phyloP scores from a whole-genome alignment of 2,113 vertebrate genomes.

The Trinectes maculatus region DNA sequence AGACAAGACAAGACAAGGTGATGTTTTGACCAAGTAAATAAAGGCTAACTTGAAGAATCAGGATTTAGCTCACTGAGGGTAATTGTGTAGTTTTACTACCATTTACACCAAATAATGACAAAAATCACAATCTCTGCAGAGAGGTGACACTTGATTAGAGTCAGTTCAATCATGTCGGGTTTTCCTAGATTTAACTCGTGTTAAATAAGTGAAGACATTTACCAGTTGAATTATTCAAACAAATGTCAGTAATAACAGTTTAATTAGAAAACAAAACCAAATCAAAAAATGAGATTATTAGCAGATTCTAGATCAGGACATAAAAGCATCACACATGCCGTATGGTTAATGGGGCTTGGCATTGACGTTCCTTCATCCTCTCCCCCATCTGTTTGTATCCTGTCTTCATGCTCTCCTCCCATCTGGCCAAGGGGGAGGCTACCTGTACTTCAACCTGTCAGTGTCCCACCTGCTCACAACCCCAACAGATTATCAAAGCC shows the following conservation, averaged over 20 bases:
- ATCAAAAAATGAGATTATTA: not conserved
- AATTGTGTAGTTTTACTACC: too few relatives aligned
- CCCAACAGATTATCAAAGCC: slow-evolving; percentile 49
- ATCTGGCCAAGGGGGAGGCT: slow-evolving; percentile 19
- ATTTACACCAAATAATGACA: too few relatives aligned
- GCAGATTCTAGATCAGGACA: not conserved
- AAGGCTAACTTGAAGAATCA: too few relatives aligned
- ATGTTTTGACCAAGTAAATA: too few relatives aligned
- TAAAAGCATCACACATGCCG: slow-evolving; percentile 11
- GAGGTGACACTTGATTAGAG: too few relatives aligned
- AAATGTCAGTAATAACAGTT: too few relatives aligned
- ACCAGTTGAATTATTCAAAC: too few relatives aligned
- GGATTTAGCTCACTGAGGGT: too few relatives aligned
- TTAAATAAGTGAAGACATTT: not conserved
- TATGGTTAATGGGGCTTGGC: slow-evolving; percentile 39
- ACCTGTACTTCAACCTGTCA: slow-evolving; percentile 44
- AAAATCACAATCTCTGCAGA: too few relatives aligned
- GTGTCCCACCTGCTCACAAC: slow-evolving; percentile 45
- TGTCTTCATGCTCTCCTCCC: slow-evolving; percentile 16
- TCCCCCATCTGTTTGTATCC: slow-evolving; percentile 32
- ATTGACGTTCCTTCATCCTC: slow-evolving; percentile 20
- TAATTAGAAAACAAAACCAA: not conserved
- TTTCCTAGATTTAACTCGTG: not conserved
- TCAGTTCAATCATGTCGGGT: not conserved
- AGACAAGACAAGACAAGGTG: too few relatives aligned